Base-by-base conservation (phyloP, 2,113 vertebrate species). In the Oncorhynchus keta region DNA sequence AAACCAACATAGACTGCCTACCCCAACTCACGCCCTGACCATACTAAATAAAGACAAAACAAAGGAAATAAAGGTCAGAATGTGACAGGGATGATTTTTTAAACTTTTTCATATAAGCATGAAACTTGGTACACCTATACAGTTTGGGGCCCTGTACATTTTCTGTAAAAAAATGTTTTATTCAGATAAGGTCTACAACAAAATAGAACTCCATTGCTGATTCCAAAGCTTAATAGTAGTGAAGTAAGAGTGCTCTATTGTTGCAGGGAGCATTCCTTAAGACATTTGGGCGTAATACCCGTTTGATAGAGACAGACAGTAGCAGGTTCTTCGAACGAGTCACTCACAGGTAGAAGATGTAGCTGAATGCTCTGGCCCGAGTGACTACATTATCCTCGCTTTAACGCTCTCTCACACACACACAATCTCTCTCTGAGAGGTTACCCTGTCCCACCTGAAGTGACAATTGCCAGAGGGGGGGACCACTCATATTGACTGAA, bases 271-370 rank as follows among this genome's bases (percentile, higher is more conserved):
- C 7, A 14, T 24, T 22, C 28, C 70, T 71, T 48, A 22, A 28
- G 49, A 28, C 32, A 13, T 82, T 67, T 81, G 81, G 82, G 78
- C 81, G 77, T 87, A 39, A 16, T 20, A 20, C 5, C 81, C 77
- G 75, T 68, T 79, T 73, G 77, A 74, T 77, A 64, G 80, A 87
- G 86, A 87, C 82, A 78, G 77, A 75, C 68, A 35, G 69, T 72
- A 84, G 74, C 71, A 71, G 74, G 12, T 80, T 79, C 76, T 76
- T 74, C 66, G 75, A 86, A 72, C 75, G 16, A 73, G 67, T 85
- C 74, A 26, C 75, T 89, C 89, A 88, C 90, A 89, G 87, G 79
- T 83, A 80, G 88, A 88, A 91, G 87, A 79, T 85, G 83, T 84
- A 73, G 51, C 16, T 14, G 83, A 81, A 80, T 48, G 78, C 79